A percentile compares a stretch with the other conserved stretches of the same genome.
phyloP scores from a whole-genome alignment of 2,888 invertebrate genomes.

The Lycocerus yunnanus region DNA sequence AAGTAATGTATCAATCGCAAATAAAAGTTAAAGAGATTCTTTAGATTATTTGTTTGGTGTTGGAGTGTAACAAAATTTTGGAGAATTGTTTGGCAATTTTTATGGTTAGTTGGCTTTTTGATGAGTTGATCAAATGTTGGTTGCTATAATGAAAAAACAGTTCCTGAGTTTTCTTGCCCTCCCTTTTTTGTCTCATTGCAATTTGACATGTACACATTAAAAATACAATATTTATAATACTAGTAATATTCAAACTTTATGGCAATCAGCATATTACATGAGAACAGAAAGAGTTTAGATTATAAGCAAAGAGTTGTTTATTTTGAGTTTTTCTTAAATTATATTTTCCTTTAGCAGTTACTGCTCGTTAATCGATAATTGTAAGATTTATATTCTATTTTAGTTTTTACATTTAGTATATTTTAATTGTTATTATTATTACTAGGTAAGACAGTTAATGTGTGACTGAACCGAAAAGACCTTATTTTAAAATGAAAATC shows the following conservation, averaged over 20 bases:
- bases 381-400: slow-evolving; percentile 6
- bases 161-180: not conserved
- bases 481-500: slow-evolving; percentile 3
- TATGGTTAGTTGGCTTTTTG: not conserved
- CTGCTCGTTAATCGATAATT: slow-evolving; percentile 1
- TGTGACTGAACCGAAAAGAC: slow-evolving; percentile 17
- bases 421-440: slow-evolving; percentile 11
- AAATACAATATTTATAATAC: not conserved
- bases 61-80: not conserved
- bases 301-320: not conserved
- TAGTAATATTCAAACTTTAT: not conserved
- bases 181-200: not conserved
- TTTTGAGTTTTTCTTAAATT: not conserved
- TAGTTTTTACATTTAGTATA: slow-evolving; percentile 2
- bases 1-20: not conserved
- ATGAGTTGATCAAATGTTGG: not conserved
- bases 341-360: not conserved
- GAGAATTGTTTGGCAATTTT: not conserved
- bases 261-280: not conserved
- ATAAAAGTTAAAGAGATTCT: not conserved
- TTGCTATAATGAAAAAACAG: not conserved
- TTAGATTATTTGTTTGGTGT: not conserved
- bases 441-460: slow-evolving; percentile 13
- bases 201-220: not conserved
- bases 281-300: not conserved